Evolutionary conservation across 2,113 vertebrate genomes (phyloP).

Genomic region (Catagonus wagneri): DNA sequence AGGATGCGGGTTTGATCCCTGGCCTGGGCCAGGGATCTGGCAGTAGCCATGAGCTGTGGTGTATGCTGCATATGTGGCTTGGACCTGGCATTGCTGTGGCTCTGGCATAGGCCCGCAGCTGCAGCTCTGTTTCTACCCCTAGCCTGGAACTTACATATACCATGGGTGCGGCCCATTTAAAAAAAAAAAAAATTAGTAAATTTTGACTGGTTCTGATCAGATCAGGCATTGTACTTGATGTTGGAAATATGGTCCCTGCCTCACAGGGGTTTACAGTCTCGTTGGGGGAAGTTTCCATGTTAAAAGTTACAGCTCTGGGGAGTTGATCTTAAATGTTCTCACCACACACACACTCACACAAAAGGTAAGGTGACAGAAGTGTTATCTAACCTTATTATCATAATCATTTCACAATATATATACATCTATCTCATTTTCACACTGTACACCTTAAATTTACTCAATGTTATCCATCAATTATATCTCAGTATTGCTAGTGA

Average conservation of each 20-base stretch:
- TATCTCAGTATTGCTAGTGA: neutral
- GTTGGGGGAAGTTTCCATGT: neutral
- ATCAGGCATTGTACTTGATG: neutral
- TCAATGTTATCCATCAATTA: neutral
- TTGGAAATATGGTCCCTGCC: neutral
- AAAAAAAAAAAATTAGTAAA: no score
- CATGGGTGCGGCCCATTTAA: no score
- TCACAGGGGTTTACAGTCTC: neutral
- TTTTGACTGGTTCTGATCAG: no score
- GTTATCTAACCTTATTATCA: neutral
- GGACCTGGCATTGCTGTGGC: no score
- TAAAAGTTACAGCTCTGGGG: constrained; percentile 7
- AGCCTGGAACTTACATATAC: no score
- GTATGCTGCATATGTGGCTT: no score
- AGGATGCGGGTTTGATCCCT: no score
- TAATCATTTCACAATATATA: neutral
- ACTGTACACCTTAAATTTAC: neutral
- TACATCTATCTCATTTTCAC: neutral
- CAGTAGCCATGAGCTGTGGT: no score
- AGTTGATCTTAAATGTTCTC: constrained; percentile 7
- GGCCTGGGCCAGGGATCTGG: no score
- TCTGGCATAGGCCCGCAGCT: no score
- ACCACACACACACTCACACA: neutral
- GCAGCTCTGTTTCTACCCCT: no score
- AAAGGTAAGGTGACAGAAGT: neutral